Evolutionary conservation across 2,797 vertebrate species (phyloP).

Genomic region (Prionace glauca): DNA sequence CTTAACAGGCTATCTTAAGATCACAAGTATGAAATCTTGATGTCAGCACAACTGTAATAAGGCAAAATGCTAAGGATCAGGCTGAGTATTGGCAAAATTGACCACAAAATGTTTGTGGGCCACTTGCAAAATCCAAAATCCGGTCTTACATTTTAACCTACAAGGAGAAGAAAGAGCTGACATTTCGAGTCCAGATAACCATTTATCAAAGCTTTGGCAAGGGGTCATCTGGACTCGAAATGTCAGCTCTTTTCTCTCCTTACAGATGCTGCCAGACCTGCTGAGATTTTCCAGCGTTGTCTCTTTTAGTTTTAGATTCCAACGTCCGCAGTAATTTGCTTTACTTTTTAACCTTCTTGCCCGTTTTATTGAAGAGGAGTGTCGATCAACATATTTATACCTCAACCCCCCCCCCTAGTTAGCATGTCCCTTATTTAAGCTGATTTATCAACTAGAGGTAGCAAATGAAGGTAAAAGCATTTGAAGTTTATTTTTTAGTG

Average conservation of each 20-base stretch:
- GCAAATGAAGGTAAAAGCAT: not conserved
- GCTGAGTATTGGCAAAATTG: not conserved
- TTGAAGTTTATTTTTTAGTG: not conserved
- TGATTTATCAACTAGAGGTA: not conserved
- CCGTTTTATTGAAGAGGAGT: not conserved
- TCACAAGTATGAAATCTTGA: not conserved
- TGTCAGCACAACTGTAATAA: not conserved
- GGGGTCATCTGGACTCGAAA: too few species aligned
- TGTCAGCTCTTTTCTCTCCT: too few species aligned
- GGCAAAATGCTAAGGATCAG: not conserved
- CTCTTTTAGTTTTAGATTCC: too few species aligned
- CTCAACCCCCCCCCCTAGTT: not conserved
- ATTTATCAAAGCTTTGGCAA: too few species aligned
- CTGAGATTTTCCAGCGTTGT: too few species aligned
- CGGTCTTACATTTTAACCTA: too few species aligned
- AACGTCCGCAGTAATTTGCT: too few species aligned
- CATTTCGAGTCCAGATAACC: too few species aligned
- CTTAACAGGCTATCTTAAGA: not conserved
- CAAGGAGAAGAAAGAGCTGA: too few species aligned
- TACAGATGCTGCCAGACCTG: too few species aligned
- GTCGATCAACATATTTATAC: not conserved
- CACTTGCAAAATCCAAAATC: not conserved
- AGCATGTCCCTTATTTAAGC: not conserved
- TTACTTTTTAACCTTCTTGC: not conserved
- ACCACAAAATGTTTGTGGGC: not conserved